These are phyloP conservation scores for Sebastes hubbsi DNA, from an alignment of 2,797 vertebrate species.

Conservation along the genomic window DNA sequence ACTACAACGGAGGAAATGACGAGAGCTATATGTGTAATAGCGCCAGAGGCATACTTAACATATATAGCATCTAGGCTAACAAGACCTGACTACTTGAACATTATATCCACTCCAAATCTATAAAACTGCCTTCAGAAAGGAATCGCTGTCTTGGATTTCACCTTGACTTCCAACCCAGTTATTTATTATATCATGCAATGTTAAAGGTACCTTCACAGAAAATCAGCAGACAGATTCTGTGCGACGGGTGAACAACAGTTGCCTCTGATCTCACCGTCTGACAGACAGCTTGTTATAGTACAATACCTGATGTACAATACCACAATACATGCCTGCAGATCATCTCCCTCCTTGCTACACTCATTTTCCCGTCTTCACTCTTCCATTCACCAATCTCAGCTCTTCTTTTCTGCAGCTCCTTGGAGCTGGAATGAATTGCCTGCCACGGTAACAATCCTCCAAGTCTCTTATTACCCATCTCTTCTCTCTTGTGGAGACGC, in stretches of 20 bases:
- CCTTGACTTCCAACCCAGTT: conserved; percentile 35
- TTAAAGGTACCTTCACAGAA: conserved; percentile 26
- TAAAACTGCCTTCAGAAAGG: conserved; percentile 21
- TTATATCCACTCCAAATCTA: conserved; percentile 21
- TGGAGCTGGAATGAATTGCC: conserved; percentile 74
- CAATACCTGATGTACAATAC: conserved; percentile 64
- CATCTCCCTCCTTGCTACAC: conserved; percentile 41
- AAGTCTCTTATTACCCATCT: conserved; percentile 75
- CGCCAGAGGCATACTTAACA: background rate
- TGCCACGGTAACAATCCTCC: conserved; percentile 77
- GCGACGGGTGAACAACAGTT: conserved; percentile 44
- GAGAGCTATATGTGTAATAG: background rate
- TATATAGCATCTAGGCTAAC: background rate
- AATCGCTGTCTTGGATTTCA: conserved; percentile 10
- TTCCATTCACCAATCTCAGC: conserved; percentile 63
- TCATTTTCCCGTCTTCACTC: conserved; percentile 57
- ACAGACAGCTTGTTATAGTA: conserved; percentile 72
- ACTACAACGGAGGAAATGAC: background rate
- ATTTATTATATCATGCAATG: conserved; percentile 34
- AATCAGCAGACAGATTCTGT: conserved; percentile 42
- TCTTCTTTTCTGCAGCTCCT: conserved; percentile 61
- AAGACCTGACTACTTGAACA: background rate
- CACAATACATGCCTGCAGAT: conserved; percentile 61
- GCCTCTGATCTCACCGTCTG: conserved; percentile 62
- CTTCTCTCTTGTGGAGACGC: conserved; percentile 63